Evolutionary conservation across 2,113 vertebrate genomes (phyloP).

Genomic region (Melanotaenia duboulayi): DNA sequence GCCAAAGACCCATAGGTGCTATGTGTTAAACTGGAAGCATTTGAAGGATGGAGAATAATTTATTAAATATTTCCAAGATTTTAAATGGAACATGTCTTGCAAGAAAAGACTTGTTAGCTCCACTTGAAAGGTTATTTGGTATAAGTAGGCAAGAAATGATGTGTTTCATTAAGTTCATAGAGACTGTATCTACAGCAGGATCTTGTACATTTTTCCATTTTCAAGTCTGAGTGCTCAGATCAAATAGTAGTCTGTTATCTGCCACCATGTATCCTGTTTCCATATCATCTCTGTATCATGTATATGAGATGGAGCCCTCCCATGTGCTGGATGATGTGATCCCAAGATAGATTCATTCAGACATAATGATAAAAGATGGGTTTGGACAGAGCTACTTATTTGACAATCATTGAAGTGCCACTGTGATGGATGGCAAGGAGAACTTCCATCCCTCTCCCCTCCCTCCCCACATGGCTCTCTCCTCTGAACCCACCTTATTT

Average conservation of each 20-base stretch:
- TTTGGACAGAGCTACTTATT: constrained; percentile 83
- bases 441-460: constrained; percentile 54
- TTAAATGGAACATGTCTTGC: constrained; percentile 35
- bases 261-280: constrained; percentile 70
- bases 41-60: constrained; percentile 31
- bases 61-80: constrained; percentile 44
- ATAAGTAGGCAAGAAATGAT: constrained; percentile 30
- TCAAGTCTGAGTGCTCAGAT: constrained; percentile 38
- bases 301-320: constrained; percentile 70
- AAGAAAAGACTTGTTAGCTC: constrained; percentile 29
- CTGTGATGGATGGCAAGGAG: constrained; percentile 73
- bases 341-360: constrained; percentile 77
- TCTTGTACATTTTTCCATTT: constrained; percentile 50
- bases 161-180: constrained; percentile 34
- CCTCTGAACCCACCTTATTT: constrained; percentile 68
- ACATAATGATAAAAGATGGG: constrained; percentile 81
- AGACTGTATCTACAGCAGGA: constrained; percentile 1
- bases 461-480: constrained; percentile 53
- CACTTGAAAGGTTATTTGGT: constrained; percentile 23
- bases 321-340: constrained; percentile 71
- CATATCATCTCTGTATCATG: constrained; percentile 71
- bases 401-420: constrained; percentile 82
- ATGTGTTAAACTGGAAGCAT: constrained; percentile 39
- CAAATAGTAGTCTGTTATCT: constrained; percentile 55
- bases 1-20: constrained; percentile 45